Conservation (phyloP, 2,113 vertebrate genomes). For the Psettodes erumei region DNA sequence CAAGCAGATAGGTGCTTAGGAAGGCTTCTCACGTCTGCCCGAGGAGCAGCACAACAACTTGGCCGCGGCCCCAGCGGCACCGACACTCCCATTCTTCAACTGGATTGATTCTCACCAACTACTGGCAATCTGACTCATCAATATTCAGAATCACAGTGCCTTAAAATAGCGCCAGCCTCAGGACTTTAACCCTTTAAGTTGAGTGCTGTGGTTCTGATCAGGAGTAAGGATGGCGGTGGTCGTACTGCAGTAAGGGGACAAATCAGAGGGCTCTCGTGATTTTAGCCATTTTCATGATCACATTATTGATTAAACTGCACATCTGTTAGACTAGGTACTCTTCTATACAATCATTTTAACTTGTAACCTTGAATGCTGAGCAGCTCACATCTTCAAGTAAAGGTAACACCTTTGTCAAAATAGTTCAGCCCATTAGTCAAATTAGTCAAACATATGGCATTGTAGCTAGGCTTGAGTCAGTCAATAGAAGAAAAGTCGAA, state of each 20-base stretch:
- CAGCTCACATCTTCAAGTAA: not conserved
- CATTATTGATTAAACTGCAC: not conserved
- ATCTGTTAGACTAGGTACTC: not conserved
- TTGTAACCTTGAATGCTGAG: not conserved
- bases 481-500: not conserved
- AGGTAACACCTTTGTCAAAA: not conserved
- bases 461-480: not conserved
- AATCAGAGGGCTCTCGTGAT: not conserved
- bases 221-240: not conserved
- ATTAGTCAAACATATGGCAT: not conserved
- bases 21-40: slow-evolving; percentile 70
- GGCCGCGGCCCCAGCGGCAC: slow-evolving; percentile 59
- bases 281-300: not conserved
- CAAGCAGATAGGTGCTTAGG: slow-evolving; percentile 42
- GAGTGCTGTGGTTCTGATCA: slow-evolving; percentile 9
- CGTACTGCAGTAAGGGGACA: not conserved
- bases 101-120: slow-evolving; percentile 75
- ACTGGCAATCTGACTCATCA: slow-evolving; percentile 72
- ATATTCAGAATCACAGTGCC: slow-evolving; percentile 68
- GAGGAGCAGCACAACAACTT: slow-evolving; percentile 68
- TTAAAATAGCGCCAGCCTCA: slow-evolving; percentile 63
- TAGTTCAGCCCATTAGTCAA: not conserved
- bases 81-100: slow-evolving; percentile 72
- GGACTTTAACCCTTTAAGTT: slow-evolving; percentile 52
- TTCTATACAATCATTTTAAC: not conserved